Conservation (phyloP, 2,113 vertebrate genomes). For the Falco punctatus region DNA sequence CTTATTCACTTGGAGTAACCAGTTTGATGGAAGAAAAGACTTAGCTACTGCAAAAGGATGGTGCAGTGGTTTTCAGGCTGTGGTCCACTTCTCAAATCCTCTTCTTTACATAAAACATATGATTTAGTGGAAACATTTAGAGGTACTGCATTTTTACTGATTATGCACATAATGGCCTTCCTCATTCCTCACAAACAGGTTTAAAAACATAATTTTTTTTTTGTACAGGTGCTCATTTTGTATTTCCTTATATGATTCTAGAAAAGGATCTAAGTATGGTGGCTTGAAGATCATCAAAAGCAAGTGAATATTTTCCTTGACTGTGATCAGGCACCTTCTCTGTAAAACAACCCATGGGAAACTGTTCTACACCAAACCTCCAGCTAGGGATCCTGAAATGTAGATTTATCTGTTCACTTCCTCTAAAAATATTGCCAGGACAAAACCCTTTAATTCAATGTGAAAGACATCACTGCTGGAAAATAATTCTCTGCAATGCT, state of each 20-base stretch:
- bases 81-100: background rate
- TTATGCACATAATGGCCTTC: background rate
- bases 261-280: background rate
- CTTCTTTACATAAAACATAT: background rate
- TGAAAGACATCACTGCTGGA: background rate
- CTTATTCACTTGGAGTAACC: background rate
- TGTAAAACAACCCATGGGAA: background rate
- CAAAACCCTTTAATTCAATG: background rate
- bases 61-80: background rate
- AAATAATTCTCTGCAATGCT: background rate
- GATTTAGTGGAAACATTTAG: background rate
- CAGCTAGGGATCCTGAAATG: background rate
- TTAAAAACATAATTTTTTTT: background rate
- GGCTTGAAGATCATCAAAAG: background rate
- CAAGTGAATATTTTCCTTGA: background rate
- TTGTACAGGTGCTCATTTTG: fast-evolving
- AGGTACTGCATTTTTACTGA: background rate
- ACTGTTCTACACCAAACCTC: background rate
- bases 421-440: background rate
- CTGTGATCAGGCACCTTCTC: background rate
- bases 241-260: background rate
- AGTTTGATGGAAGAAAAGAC: background rate
- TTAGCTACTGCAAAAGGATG: background rate
- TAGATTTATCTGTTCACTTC: background rate
- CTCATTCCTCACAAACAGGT: background rate